phyloP scores from a whole-genome alignment of 2,797 vertebrate species.

The Botia almorhae region DNA sequence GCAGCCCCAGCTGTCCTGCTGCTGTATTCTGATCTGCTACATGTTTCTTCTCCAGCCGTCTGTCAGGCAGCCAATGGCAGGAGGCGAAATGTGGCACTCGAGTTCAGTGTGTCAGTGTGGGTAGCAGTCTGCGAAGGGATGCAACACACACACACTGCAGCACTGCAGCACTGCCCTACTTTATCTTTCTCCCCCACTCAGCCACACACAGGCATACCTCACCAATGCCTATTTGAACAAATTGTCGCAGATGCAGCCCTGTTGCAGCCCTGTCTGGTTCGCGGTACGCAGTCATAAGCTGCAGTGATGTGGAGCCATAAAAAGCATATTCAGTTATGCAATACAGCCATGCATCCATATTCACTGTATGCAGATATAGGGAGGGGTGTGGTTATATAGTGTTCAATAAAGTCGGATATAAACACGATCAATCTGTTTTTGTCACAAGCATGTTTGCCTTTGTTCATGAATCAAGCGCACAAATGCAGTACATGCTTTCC shows the following conservation, averaged over 20 bases:
- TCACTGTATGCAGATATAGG: slow-evolving; percentile 20
- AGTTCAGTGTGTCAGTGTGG: slow-evolving; percentile 80
- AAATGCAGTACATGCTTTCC: no score
- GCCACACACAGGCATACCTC: neutral
- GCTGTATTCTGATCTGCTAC: slow-evolving; percentile 67
- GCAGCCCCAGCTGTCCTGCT: slow-evolving; percentile 65
- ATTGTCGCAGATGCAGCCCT: slow-evolving; percentile 7
- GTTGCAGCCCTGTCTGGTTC: neutral
- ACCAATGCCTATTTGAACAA: slow-evolving; percentile 8
- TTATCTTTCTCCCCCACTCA: slow-evolving; percentile 38
- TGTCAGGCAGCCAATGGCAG: slow-evolving; percentile 78
- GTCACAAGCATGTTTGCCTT: no score
- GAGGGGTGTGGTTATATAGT: slow-evolving; percentile 15
- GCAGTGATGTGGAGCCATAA: slow-evolving; percentile 37
- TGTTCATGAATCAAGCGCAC: no score
- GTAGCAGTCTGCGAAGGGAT: slow-evolving; percentile 29
- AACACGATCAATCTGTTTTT: neutral
- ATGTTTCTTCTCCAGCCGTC: slow-evolving; percentile 73
- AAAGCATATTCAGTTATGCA: slow-evolving; percentile 37
- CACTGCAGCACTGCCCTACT: slow-evolving; percentile 52
- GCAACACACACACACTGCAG: slow-evolving; percentile 44
- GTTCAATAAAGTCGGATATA: slow-evolving; percentile 1
- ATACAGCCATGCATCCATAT: slow-evolving; percentile 17
- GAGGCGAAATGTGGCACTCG: slow-evolving; percentile 75
- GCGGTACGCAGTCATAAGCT: slow-evolving; percentile 2